phyloP scores from a whole-genome alignment of 2,888 invertebrate species.

The Pristionchus mayeri region DNA sequence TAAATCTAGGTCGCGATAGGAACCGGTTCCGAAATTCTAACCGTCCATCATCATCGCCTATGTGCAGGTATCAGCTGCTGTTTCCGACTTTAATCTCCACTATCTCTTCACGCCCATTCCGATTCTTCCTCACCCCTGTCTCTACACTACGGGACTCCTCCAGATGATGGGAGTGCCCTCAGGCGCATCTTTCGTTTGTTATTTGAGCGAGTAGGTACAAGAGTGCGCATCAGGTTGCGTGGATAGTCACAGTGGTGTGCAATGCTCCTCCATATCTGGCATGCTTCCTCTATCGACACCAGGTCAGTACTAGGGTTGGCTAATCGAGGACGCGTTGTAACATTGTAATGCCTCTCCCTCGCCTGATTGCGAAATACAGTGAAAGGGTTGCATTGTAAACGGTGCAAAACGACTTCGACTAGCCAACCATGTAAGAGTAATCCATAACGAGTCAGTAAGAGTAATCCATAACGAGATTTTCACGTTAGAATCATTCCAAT shows the following conservation, averaged over 20 bases:
- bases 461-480: too few relatives aligned
- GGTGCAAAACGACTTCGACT: too few relatives aligned
- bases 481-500: too few relatives aligned
- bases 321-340: not conserved
- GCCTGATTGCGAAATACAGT: too few relatives aligned
- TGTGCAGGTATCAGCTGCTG: too few relatives aligned
- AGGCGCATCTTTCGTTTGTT: not conserved
- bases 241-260: not conserved
- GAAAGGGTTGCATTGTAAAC: too few relatives aligned
- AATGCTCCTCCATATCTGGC: slow-evolving; percentile 24
- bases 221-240: not conserved
- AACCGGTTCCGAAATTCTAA: too few relatives aligned
- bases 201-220: too few relatives aligned
- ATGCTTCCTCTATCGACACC: not conserved
- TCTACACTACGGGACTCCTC: not conserved
- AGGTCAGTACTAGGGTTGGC: not conserved
- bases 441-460: too few relatives aligned
- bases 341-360: not conserved
- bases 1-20: too few relatives aligned
- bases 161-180: slow-evolving; percentile 9
- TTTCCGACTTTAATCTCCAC: slow-evolving; percentile 11
- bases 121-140: slow-evolving; percentile 17
- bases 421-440: too few relatives aligned
- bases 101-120: slow-evolving; percentile 5
- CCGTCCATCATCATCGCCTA: too few relatives aligned